A percentile compares a stretch with the other conserved stretches of the same genome.
Evolutionary conservation across 2,797 vertebrate species (phyloP).

Genomic region (Pangasius larnaudii): DNA sequence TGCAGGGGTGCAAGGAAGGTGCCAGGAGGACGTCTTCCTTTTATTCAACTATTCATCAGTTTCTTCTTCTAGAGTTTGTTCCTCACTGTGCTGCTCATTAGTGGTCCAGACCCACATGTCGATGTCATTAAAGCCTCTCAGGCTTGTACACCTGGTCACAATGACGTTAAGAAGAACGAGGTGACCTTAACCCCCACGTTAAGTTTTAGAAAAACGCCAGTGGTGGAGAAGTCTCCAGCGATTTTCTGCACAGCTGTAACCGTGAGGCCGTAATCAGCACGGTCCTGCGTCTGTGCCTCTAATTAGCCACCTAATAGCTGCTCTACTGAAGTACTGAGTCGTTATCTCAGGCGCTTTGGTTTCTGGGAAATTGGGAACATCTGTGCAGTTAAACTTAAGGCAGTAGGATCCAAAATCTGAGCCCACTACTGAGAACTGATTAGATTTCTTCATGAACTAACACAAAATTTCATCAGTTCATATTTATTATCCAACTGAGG

Average conservation of each 20-base stretch:
- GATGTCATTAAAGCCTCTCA: neutral
- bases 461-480: neutral
- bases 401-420: neutral
- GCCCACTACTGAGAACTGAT: neutral
- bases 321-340: constrained; percentile 11
- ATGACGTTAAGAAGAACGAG: neutral
- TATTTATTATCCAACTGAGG: neutral
- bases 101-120: neutral
- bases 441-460: neutral
- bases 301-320: constrained; percentile 45
- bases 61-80: neutral
- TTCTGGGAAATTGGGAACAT: constrained; percentile 48
- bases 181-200: neutral
- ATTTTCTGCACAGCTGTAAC: constrained; percentile 30
- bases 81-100: no score
- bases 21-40: neutral
- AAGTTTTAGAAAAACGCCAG: no score
- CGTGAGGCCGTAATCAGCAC: constrained; percentile 10
- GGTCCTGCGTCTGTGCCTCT: constrained; percentile 28
- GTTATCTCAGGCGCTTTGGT: constrained; percentile 38
- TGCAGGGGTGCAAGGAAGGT: no score
- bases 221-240: neutral
- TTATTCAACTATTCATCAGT: neutral
- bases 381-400: constrained; percentile 25
- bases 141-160: neutral